A percentile compares a stretch with the other conserved stretches of the same genome.
Conservation (phyloP, 2,113 vertebrate species). For the Himantopus leucocephalus region DNA sequence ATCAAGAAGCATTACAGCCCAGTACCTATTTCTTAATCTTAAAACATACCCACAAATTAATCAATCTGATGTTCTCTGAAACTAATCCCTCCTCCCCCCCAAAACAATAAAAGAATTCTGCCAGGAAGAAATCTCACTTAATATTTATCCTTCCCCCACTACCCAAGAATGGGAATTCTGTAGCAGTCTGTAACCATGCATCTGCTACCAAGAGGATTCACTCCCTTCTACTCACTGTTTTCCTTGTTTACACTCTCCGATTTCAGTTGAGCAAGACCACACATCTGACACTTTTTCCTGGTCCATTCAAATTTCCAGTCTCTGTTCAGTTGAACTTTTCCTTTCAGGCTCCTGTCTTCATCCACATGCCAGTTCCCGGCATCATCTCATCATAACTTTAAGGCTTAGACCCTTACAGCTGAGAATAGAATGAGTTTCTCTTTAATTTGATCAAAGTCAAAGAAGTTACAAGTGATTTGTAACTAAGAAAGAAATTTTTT, state of each 20-base stretch:
- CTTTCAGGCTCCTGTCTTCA: neutral
- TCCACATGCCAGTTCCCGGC: neutral
- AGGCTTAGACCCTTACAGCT: neutral
- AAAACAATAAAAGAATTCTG: too few species aligned
- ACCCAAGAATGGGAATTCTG: neutral
- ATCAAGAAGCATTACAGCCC: too few species aligned
- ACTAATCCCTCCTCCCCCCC: too few species aligned
- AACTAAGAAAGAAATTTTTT: neutral
- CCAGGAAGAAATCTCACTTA: too few species aligned
- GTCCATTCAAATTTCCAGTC: neutral
- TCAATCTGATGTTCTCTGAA: too few species aligned
- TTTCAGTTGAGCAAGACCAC: neutral
- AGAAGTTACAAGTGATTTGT: fast-evolving
- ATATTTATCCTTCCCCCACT: neutral
- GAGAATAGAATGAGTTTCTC: neutral
- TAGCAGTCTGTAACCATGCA: neutral
- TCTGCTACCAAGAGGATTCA: neutral
- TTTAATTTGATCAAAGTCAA: neutral
- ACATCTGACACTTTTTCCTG: neutral
- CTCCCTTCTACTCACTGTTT: neutral
- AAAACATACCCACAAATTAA: too few species aligned
- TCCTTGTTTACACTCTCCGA: neutral
- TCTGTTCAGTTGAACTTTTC: neutral
- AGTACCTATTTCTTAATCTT: too few species aligned
- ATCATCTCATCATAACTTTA: neutral